Evolutionary conservation across 64 coral and sea anemone species (phyloP).

Genomic region (Stichodactyla mertensii): DNA sequence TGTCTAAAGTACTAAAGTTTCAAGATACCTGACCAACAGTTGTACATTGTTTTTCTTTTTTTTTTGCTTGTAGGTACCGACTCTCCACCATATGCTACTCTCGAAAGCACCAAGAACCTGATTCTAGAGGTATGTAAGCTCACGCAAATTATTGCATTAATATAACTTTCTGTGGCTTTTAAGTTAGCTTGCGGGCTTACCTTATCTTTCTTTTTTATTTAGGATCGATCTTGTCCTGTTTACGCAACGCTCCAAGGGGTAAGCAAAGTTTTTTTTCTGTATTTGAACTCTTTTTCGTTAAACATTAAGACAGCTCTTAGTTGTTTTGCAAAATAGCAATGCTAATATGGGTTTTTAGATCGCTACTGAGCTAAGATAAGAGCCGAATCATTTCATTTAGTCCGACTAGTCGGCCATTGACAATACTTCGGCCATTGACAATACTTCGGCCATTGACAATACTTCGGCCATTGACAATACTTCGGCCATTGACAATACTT

Average conservation of each 20-base stretch:
- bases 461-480: neutral
- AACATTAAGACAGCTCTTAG: too few species aligned
- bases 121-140: neutral
- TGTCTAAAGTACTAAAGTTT: too few species aligned
- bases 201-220: constrained; percentile 8
- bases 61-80: constrained; percentile 38
- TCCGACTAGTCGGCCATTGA: too few species aligned
- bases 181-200: neutral
- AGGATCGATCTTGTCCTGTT: constrained; percentile 89
- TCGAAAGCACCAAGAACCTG: constrained; percentile 39
- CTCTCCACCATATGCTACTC: constrained; percentile 79
- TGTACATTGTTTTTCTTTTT: neutral
- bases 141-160: too few species aligned
- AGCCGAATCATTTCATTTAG: too few species aligned
- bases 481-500: neutral
- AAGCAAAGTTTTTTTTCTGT: neutral
- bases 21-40: neutral
- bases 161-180: neutral
- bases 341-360: too few species aligned
- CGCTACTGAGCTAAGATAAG: too few species aligned
- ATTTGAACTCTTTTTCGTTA: too few species aligned
- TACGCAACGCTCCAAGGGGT: constrained; percentile 94
- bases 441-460: neutral
- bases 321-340: too few species aligned
- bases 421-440: neutral